Evolutionary conservation across 2,113 vertebrate species (phyloP).

Genomic region (Ptilonorhynchus violaceus): DNA sequence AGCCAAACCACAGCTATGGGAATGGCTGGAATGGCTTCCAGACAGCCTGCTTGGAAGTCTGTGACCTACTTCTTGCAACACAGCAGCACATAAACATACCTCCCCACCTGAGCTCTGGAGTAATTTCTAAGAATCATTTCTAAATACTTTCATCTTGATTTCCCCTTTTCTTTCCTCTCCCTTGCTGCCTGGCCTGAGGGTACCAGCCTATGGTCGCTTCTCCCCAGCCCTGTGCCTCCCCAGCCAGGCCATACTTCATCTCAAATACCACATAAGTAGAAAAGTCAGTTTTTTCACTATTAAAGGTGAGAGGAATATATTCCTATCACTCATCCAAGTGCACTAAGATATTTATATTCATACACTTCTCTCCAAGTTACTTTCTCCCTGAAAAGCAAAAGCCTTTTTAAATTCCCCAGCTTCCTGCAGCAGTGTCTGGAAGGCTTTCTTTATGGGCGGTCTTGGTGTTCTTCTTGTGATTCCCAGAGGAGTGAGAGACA

Average conservation of each 20-base stretch:
- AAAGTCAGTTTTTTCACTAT: not conserved
- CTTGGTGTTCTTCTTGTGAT: fast-evolving
- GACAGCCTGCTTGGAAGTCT: not conserved
- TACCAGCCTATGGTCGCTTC: not conserved
- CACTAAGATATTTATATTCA: not conserved
- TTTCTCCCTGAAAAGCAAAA: not conserved
- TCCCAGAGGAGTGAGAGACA: not conserved
- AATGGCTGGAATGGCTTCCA: not conserved
- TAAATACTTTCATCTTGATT: not conserved
- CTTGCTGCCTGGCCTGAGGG: not conserved
- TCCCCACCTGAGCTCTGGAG: not conserved
- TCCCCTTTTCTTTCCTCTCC: not conserved
- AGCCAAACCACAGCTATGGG: conserved; percentile 23
- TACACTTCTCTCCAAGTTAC: not conserved
- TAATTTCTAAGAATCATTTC: not conserved
- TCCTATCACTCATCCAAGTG: not conserved
- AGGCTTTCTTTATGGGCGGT: not conserved
- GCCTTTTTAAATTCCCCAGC: not conserved
- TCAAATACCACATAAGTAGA: not conserved
- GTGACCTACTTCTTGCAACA: conserved; percentile 16
- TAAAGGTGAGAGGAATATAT: not conserved
- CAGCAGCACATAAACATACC: not conserved
- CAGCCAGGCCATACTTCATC: not conserved
- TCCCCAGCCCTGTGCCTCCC: not conserved
- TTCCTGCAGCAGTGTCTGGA: not conserved